phyloP scores from a whole-genome alignment of 2,113 vertebrate genomes.

The Phylloscopus trochiloides region DNA sequence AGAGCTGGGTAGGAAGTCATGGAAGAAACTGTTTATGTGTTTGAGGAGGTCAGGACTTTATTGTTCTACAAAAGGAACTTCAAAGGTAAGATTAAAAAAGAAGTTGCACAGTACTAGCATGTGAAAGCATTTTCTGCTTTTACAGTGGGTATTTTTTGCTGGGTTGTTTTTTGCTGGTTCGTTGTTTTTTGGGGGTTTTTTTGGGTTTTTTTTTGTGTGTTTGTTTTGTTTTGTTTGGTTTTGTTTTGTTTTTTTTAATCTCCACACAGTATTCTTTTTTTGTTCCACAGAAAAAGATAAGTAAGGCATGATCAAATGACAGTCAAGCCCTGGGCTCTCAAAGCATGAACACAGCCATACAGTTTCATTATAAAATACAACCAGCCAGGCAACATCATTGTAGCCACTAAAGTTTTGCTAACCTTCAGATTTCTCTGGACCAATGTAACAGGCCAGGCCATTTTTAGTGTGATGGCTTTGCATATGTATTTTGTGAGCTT shows the following conservation, averaged over 20 bases:
- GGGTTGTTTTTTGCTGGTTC: no score
- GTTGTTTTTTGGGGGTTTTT: no score
- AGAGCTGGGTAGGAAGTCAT: slow-evolving; percentile 92
- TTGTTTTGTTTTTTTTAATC: background rate
- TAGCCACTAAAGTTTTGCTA: background rate
- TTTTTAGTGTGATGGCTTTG: background rate
- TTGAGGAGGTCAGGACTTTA: slow-evolving; percentile 95
- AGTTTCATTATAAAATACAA: background rate
- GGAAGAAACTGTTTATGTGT: slow-evolving; percentile 94
- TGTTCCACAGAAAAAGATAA: background rate
- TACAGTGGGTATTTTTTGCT: background rate
- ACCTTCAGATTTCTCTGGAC: background rate
- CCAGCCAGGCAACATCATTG: background rate
- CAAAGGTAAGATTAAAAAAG: slow-evolving; percentile 82
- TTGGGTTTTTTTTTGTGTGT: no score
- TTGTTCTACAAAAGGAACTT: slow-evolving; percentile 94
- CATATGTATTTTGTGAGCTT: background rate
- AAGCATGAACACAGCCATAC: background rate
- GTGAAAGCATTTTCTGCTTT: background rate
- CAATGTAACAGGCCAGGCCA: background rate
- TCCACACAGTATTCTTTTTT: background rate
- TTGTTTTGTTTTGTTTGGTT: no score
- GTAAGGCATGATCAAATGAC: background rate
- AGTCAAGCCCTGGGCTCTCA: background rate
- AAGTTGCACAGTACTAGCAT: background rate